Conservation (phyloP, 2,113 vertebrate species). For the Neodontobutis hainanensis region DNA sequence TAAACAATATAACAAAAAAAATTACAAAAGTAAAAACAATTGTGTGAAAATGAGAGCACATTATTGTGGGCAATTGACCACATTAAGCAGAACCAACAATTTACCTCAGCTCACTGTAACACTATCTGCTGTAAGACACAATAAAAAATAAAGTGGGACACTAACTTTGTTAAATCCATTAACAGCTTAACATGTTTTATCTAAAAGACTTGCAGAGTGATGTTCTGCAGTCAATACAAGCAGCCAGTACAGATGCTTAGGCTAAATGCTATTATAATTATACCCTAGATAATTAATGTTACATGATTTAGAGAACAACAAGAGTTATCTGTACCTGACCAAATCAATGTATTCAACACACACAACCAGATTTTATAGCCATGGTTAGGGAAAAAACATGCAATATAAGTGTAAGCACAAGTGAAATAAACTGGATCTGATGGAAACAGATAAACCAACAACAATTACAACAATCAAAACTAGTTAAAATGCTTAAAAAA, state of each 20-base stretch:
- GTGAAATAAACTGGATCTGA: not conserved
- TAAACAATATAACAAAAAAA: too few relatives aligned
- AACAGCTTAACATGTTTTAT: not conserved
- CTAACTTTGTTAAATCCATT: not conserved
- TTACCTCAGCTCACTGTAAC: not conserved
- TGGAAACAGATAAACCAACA: not conserved
- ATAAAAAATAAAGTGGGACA: not conserved
- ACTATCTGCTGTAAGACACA: not conserved
- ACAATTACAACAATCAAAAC: constrained; percentile 12
- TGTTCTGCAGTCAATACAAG: not conserved
- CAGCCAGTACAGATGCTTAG: not conserved
- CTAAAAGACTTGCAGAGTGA: not conserved
- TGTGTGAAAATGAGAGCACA: not conserved
- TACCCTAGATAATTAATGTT: not conserved
- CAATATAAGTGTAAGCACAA: not conserved
- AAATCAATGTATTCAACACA: too few relatives aligned
- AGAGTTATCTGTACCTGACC: not conserved
- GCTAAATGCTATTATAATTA: too few relatives aligned
- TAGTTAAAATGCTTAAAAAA: not conserved
- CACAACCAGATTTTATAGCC: too few relatives aligned
- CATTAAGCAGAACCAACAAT: not conserved
- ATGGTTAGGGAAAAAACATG: too few relatives aligned
- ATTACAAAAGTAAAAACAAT: too few relatives aligned
- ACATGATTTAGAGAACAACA: not conserved
- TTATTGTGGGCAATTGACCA: not conserved